Evolutionary conservation across 2,797 vertebrate species (phyloP).

Genomic region (Sebastes jordani): DNA sequence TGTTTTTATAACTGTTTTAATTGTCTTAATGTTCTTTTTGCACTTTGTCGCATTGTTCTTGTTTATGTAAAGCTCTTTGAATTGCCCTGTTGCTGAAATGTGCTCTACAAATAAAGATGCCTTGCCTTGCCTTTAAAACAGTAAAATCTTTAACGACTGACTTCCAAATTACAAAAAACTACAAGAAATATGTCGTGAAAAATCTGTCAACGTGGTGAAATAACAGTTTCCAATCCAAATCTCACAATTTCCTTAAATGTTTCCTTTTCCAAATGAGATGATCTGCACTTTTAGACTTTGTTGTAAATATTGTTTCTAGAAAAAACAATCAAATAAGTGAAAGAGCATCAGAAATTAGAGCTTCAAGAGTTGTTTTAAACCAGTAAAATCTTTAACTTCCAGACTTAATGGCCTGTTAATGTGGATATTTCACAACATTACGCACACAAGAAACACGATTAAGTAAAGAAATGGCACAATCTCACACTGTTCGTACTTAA

Average conservation of each 20-base stretch:
- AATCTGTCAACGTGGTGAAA: too few relatives aligned
- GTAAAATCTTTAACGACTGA: slow-evolving; percentile 2
- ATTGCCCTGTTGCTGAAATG: too few relatives aligned
- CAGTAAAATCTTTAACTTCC: slow-evolving; percentile 1
- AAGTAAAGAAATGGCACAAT: not conserved
- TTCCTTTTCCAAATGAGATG: too few relatives aligned
- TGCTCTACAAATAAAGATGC: too few relatives aligned
- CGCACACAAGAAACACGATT: not conserved
- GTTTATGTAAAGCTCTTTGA: too few relatives aligned
- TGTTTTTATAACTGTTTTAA: too few relatives aligned
- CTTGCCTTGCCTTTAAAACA: not conserved
- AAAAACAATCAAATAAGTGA: not conserved
- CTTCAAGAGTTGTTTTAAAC: not conserved
- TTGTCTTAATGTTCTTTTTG: too few relatives aligned
- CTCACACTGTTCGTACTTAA: not conserved
- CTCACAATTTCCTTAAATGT: not conserved
- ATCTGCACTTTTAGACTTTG: not conserved
- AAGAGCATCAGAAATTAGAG: not conserved
- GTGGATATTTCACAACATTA: slow-evolving; percentile 10
- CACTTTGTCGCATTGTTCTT: too few relatives aligned
- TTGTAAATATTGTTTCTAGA: not conserved
- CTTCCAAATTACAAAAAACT: not conserved
- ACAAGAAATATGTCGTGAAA: too few relatives aligned
- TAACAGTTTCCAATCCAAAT: too few relatives aligned
- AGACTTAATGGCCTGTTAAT: not conserved